Percentiles rank a stretch among this genome's conserved stretches.
These are phyloP conservation scores for Pristiophorus japonicus DNA, from an alignment of 2,113 vertebrate species.

Conservation along the genomic window DNA sequence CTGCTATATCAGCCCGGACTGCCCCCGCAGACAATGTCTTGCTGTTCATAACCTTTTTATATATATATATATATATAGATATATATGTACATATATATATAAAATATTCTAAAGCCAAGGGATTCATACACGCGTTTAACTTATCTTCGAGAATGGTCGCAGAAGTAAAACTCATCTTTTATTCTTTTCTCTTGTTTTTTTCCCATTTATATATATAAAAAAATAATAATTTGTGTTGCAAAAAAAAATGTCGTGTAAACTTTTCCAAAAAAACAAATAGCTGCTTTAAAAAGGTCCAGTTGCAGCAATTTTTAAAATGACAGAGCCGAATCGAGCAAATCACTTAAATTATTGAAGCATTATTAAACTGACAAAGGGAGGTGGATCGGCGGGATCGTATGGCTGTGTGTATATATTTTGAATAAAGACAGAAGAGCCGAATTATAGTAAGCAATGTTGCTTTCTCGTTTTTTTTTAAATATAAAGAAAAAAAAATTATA, in stretches of 20 bases:
- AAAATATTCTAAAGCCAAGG: background rate
- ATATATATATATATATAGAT: no score
- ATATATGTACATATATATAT: no score
- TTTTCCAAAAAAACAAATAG: background rate
- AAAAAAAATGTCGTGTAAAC: background rate
- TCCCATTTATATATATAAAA: no score
- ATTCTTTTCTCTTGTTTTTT: background rate
- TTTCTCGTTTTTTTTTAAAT: background rate
- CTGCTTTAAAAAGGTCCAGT: background rate
- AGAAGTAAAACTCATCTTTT: background rate
- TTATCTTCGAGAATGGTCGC: background rate
- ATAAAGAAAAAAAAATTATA: background rate
- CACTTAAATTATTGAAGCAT: conserved; percentile 14
- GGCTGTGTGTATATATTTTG: conserved; percentile 35
- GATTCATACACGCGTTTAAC: background rate
- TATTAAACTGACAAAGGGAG: background rate
- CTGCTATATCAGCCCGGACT: background rate
- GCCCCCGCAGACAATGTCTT: background rate
- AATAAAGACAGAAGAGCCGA: conserved; percentile 15
- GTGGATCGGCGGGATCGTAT: background rate
- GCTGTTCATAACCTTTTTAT: background rate
- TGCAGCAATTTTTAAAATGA: background rate
- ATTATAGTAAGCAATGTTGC: background rate
- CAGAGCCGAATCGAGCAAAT: background rate
- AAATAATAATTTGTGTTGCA: background rate